Percentiles rank a stretch among this genome's conserved stretches.
Evolutionary conservation across 2,797 vertebrate species (phyloP).

Genomic region (Intellagama lesueurii): DNA sequence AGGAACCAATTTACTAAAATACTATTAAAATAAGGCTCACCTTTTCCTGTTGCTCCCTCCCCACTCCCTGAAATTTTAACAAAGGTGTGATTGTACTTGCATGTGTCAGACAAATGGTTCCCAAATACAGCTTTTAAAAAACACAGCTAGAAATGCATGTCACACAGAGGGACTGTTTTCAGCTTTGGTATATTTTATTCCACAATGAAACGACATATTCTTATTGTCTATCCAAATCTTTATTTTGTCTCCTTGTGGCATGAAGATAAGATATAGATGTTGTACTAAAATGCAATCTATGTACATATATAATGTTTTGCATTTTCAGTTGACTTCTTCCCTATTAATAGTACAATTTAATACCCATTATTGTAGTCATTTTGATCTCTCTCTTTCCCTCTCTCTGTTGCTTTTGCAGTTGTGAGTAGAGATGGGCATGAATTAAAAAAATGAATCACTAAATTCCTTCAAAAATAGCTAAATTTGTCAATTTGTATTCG

Average conservation of each 20-base stretch:
- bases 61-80: not conserved
- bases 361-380: slow-evolving; percentile 43
- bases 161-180: not conserved
- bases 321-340: slow-evolving; percentile 57
- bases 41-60: not conserved
- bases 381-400: not conserved
- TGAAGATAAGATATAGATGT: slow-evolving; percentile 48
- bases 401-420: slow-evolving; percentile 14
- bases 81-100: not conserved
- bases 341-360: slow-evolving; percentile 29
- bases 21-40: not conserved
- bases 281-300: slow-evolving; percentile 42
- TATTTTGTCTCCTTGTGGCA: slow-evolving; percentile 6
- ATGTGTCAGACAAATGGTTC: not conserved
- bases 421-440: slow-evolving; percentile 23
- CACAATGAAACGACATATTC: not conserved
- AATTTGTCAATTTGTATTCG: too few species aligned
- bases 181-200: slow-evolving; percentile 13
- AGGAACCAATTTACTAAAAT: slow-evolving; percentile 22
- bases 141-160: not conserved
- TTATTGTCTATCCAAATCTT: slow-evolving; percentile 30
- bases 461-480: too few species aligned
- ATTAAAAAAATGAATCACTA: not conserved
- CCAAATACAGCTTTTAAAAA: not conserved
- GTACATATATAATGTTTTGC: slow-evolving; percentile 29